A percentile compares a stretch with the other conserved stretches of the same genome.
Evolutionary conservation across 2,888 invertebrate species (phyloP).

Genomic region (Conchocele bisecta): DNA sequence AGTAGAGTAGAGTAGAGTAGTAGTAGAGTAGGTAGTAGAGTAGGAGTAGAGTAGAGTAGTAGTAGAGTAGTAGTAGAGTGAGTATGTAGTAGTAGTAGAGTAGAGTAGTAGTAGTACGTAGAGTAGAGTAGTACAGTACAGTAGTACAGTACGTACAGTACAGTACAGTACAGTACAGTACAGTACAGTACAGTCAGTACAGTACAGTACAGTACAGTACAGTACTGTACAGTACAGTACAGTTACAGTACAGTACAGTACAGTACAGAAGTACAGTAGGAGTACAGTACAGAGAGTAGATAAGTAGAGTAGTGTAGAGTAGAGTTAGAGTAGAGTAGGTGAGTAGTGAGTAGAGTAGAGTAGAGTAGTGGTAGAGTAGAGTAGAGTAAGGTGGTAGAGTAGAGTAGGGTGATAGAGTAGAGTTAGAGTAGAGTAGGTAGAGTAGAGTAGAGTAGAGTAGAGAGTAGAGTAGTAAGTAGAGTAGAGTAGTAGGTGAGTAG

Average conservation of each 20-base stretch:
- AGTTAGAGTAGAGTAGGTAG: slow-evolving; percentile 15
- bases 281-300: slow-evolving; percentile 6
- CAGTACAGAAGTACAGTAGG: neutral
- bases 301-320: slow-evolving; percentile 23
- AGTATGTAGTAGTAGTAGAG: neutral
- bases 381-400: slow-evolving; percentile 1
- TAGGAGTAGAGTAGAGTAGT: slow-evolving; percentile 10
- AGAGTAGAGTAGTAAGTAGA: slow-evolving; percentile 11
- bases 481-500: neutral
- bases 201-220: slow-evolving; percentile 12
- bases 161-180: slow-evolving; percentile 14
- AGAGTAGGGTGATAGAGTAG: slow-evolving; percentile 3
- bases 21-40: too few species aligned
- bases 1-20: slow-evolving; percentile 20
- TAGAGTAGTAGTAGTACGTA: slow-evolving; percentile 2
- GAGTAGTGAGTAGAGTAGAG: slow-evolving; percentile 8
- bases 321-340: slow-evolving; percentile 19
- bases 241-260: slow-evolving; percentile 15
- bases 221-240: neutral
- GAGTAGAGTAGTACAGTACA: neutral
- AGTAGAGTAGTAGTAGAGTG: neutral
- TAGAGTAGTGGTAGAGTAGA: slow-evolving; percentile 1
- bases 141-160: slow-evolving; percentile 8
- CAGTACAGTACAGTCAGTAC: slow-evolving; percentile 9
- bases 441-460: slow-evolving; percentile 9